Evolutionary conservation across 1,140 invertebrate genomes (phyloP), one percentile per base, ranked within the genome.

Genomic region (Gryon sp.): DNA sequence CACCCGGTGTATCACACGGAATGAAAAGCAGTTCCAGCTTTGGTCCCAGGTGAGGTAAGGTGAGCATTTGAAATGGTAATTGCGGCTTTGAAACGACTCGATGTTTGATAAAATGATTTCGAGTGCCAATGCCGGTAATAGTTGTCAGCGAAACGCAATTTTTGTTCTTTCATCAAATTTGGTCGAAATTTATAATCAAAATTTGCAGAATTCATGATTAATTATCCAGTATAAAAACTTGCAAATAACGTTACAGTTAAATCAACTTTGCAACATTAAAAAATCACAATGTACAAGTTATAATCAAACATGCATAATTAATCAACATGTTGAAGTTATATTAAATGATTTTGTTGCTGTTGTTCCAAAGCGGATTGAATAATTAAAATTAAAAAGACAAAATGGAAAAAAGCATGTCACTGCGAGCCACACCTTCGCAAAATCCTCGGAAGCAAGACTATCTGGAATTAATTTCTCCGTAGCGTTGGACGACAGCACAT

Each of bases 41-140:
- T 75, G 72, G 80, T 72, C 77, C 79, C 83, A 79, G 83, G 82
- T 82, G 84, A 83, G 78, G 60, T 74, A 78, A 86, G 83, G 82
- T 82, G 82, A 84, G 79, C 81, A 86, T 88, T 88, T 86, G 83
- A 86, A 87, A 88, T 88, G 85, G 85, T 88, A 88, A 88, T 87
- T 84, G 81, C 77, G 80, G 68, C 12, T 68, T 5, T 76, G 65
- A 86, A 85, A 83, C 68, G 76, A 79, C 45, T 65, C 78, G 84
- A 87, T 86, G 78, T 41, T 24, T 60, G 84, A 86, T 86, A 83
- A 84, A 83, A 79, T 82, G 76, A 83, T 85, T 84, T 78, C 78
- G 73, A 82, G 36, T 66, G 76, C 70, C 78, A 77, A 79, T 62
- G 57, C 16, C 26, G 57, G 26, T 69, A 68, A 59, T 69, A 52